Conservation (phyloP, 37 sponge, comb jelly and placozoan species). For the Geodia barretti region DNA sequence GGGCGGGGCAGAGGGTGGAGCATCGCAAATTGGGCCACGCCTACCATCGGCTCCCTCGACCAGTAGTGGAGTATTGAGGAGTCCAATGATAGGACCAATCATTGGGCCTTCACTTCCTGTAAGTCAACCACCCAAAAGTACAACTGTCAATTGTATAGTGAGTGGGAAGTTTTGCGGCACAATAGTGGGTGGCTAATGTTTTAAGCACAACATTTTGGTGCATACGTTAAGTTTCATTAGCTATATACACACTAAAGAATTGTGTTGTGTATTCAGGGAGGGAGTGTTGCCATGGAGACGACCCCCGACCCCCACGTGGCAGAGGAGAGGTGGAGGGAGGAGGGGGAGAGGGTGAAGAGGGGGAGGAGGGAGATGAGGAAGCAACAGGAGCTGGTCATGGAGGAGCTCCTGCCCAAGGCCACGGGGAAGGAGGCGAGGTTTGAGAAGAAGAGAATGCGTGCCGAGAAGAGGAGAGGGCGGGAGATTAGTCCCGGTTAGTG, state of each 20-base stretch:
- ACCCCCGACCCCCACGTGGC: background rate
- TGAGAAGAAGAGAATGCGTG: slow-evolving; percentile 68
- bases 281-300: background rate
- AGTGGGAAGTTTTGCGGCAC: too few relatives aligned
- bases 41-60: background rate
- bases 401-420: slow-evolving; percentile 87
- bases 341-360: slow-evolving; percentile 22
- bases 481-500: slow-evolving; percentile 82
- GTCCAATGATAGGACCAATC: slow-evolving; percentile 1
- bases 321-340: slow-evolving; percentile 35
- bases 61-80: background rate
- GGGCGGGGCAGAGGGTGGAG: background rate
- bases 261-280: too few relatives aligned
- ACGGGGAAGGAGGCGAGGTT: slow-evolving; percentile 79
- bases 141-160: too few relatives aligned
- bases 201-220: background rate
- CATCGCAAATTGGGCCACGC: background rate
- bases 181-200: background rate
- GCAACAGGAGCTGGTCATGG: slow-evolving; percentile 69
- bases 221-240: background rate
- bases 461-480: slow-evolving; percentile 65
- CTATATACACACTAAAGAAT: too few relatives aligned
- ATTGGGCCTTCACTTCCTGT: too few relatives aligned
- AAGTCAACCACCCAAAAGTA: too few relatives aligned
- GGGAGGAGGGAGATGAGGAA: slow-evolving; percentile 55